Evolutionary conservation across 2,888 invertebrate genomes (phyloP), one percentile per base, ranked within the genome.

Genomic region (Muscina levida): DNA sequence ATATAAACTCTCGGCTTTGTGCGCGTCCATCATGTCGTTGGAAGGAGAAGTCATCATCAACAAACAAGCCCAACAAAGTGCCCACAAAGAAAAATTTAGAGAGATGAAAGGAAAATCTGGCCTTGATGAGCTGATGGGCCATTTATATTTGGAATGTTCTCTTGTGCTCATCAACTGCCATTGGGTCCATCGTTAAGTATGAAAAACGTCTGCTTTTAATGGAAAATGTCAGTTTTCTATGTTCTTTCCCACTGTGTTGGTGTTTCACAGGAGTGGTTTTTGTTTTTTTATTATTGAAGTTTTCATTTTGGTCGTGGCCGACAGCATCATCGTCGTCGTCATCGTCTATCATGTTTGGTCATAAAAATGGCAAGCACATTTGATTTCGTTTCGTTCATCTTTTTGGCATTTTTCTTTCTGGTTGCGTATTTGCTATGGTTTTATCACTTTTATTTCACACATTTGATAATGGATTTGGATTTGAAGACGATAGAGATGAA

Each of bases 201-300:
- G 44, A 74, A 79, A 51, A 70, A 65, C 59, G 85, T 87, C 86
- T 87, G 86, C 85, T 84, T 85, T 85, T 87, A 87, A 88, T 88
- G 87, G 88, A 86, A 87, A 84, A 87, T 85, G 87, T 87, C 86
- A 87, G 86, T 86, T 85, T 83, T 85, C 83, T 84, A 53, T 53
- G 51, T 46, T 46, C 44, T 44, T 44, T 13, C 11, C 11, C 3
- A 8, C 46, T 46, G 15, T 53, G 24, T 31, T 31, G n/a, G n/a
- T 22, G n/a, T 44, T 65, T 65, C 66, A 42, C 74, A 75, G 22
- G 22, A 42, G 72, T 72, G 68, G 44, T 48, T 56, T 56, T 68
- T 51, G 53, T 24, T 53, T 48, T 56, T 56, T 68, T 51, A 62
- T 24, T 53, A 53, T 53, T 53, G 53, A 53, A 42, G 66, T 31